Percentiles rank a stretch among this genome's conserved stretches.
Conservation (phyloP, 2,797 vertebrate species). For the Lithobates pipiens region DNA sequence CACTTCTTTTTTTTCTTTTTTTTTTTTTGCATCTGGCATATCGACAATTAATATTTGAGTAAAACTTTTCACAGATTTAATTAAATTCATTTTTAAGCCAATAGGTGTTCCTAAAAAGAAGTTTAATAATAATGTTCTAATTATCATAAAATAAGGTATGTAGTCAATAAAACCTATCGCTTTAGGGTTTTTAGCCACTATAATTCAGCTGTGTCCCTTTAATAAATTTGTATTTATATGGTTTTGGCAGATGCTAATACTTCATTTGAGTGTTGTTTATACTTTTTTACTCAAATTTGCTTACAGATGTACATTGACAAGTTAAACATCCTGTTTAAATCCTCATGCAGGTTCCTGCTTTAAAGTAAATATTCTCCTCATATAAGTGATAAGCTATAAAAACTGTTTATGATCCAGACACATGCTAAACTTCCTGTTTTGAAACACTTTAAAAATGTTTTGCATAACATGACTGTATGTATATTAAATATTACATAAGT, state of each 20-base stretch:
- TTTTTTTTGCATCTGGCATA: slow-evolving; percentile 7
- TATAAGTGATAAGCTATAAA: not conserved
- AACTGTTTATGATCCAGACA: not conserved
- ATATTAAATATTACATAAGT: too few species aligned
- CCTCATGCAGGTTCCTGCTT: slow-evolving; percentile 7
- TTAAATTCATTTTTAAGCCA: not conserved
- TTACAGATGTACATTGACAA: slow-evolving; percentile 16
- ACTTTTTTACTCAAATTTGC: not conserved
- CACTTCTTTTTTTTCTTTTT: slow-evolving; percentile 14
- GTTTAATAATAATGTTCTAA: not conserved
- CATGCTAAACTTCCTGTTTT: slow-evolving; percentile 18
- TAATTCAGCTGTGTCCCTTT: not conserved
- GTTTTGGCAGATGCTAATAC: not conserved
- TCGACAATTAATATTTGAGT: slow-evolving; percentile 32
- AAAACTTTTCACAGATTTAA: slow-evolving; percentile 10
- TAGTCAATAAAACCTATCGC: not conserved
- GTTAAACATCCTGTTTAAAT: slow-evolving; percentile 40
- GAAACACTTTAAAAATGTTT: not conserved
- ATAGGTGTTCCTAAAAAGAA: not conserved
- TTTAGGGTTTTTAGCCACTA: not conserved
- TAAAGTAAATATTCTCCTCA: slow-evolving; percentile 10
- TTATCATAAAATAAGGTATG: not conserved
- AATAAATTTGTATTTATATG: not conserved
- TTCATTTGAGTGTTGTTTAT: slow-evolving; percentile 6
- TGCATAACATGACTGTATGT: not conserved